phyloP scores from a whole-genome alignment of 2,888 invertebrate genomes.

The Brassicogethes aeneus region DNA sequence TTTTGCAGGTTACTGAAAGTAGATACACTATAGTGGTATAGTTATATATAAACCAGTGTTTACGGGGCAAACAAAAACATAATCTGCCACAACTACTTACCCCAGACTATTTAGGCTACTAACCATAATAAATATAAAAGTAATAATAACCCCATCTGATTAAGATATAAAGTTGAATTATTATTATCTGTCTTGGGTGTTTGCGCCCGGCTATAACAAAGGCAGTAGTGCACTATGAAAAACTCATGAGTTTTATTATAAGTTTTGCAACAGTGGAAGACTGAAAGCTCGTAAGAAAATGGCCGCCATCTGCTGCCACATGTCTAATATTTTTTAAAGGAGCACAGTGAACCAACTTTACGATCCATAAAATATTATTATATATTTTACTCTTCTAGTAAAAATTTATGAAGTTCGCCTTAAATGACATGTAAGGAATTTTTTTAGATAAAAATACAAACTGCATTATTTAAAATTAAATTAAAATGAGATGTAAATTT shows the following conservation, averaged over 20 bases:
- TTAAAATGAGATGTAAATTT: too few relatives aligned
- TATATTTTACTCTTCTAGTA: background rate
- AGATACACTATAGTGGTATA: too few relatives aligned
- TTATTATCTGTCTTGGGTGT: background rate
- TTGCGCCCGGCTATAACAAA: slow-evolving; percentile 1
- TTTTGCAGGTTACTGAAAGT: too few relatives aligned
- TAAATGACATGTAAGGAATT: background rate
- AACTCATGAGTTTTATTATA: slow-evolving; percentile 12
- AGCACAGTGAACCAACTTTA: slow-evolving; percentile 9
- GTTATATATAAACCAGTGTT: background rate
- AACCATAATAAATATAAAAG: background rate
- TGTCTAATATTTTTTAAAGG: slow-evolving; percentile 9
- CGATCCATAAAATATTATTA: slow-evolving; percentile 10
- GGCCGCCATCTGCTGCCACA: slow-evolving; percentile 10
- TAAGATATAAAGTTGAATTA: background rate
- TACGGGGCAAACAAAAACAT: background rate
- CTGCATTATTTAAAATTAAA: too few relatives aligned
- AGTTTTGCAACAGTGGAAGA: slow-evolving; percentile 8
- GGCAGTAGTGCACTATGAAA: too few relatives aligned
- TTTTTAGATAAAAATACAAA: too few relatives aligned
- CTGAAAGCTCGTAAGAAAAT: slow-evolving; percentile 11
- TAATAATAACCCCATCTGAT: background rate
- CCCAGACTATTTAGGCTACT: background rate
- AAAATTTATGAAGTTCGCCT: background rate
- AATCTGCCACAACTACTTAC: too few relatives aligned